phyloP scores from a whole-genome alignment of 1,140 invertebrate genomes.

The Drosophila nebulosa region DNA sequence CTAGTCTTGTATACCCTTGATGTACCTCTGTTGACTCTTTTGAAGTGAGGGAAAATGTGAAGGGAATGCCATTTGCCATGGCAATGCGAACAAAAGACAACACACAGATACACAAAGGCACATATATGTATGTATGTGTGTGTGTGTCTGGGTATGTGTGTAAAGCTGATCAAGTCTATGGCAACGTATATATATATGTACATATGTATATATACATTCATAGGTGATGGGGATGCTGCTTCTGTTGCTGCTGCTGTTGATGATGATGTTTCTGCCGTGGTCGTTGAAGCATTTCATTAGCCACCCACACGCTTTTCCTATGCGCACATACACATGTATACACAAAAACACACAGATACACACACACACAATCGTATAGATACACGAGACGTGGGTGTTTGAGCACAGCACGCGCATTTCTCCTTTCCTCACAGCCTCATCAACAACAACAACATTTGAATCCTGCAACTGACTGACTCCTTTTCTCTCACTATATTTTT shows the following conservation, averaged over 20 bases:
- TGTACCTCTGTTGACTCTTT: neutral
- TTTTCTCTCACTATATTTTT: neutral
- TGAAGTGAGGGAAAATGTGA: conserved; percentile 6
- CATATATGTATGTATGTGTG: neutral
- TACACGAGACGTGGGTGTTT: conserved; percentile 46
- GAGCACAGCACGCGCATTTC: conserved; percentile 58
- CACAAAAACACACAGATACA: conserved; percentile 14
- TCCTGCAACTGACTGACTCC: conserved; percentile 48
- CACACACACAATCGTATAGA: conserved; percentile 24
- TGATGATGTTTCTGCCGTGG: conserved; percentile 57
- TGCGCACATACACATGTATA: conserved; percentile 31
- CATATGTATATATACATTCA: neutral
- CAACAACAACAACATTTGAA: conserved; percentile 10
- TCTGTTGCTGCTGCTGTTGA: conserved; percentile 12
- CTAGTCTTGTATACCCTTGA: neutral
- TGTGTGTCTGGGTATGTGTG: conserved; percentile 11
- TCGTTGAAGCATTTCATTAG: conserved; percentile 76
- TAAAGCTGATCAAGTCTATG: conserved; percentile 53
- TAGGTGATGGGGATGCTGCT: conserved; percentile 11
- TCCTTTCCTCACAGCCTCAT: conserved; percentile 11
- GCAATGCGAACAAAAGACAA: conserved; percentile 31
- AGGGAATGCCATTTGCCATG: conserved; percentile 51
- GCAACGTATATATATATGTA: conserved; percentile 14
- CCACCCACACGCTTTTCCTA: conserved; percentile 61
- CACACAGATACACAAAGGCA: conserved; percentile 18